Evolutionary conservation across 2,113 vertebrate species (phyloP), one percentile per base, ranked within the genome.

Genomic region (Ammospiza nelsoni): DNA sequence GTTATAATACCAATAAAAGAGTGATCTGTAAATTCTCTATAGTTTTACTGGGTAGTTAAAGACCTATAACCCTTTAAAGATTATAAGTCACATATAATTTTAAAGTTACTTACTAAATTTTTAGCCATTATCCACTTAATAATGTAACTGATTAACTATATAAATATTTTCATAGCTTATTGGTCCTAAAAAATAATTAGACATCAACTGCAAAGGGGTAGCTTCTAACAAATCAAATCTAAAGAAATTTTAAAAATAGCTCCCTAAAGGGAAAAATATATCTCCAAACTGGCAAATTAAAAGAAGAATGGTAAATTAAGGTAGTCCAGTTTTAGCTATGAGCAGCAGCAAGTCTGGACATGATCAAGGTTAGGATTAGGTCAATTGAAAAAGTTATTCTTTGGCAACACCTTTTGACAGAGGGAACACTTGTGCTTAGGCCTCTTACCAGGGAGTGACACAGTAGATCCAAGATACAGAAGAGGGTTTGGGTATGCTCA

Each of bases 41-140:
- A 67, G 55, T 75, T 92, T 95, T 97, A 97, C 78, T 62, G 61
- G 35, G 44, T 52, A 88, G 57, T 95, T 97, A 93, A 92, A 97
- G 85, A 94, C 66, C 94, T 87, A 71, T 94, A 95, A 92, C 48
- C 52, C 58, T 81, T 25, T 92, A 93, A 94, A 89, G 46, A 95
- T 87, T 90, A 73, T 57, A 92, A 86, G 19, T 69, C 55, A 90
- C 92, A 97, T 93, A 94, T 93, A 94, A 95, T 44, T 78, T 87
- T 66, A 90, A 94, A 87, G 66, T 93, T 92, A 82, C 58, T 92
- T 92, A 82, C 61, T 90, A 66, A 59, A 94, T 95, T 96, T 95
- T 94, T 92, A 96, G 66, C 28, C 33, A 76, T 87, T 91, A 92
- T 69, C 27, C 20, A 86, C 12, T 75, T 59, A 92, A 74, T 81